Evolutionary conservation across 2,113 vertebrate genomes (phyloP), one percentile per base, ranked within the genome.

Genomic region (Ptychochromis oligacanthus): DNA sequence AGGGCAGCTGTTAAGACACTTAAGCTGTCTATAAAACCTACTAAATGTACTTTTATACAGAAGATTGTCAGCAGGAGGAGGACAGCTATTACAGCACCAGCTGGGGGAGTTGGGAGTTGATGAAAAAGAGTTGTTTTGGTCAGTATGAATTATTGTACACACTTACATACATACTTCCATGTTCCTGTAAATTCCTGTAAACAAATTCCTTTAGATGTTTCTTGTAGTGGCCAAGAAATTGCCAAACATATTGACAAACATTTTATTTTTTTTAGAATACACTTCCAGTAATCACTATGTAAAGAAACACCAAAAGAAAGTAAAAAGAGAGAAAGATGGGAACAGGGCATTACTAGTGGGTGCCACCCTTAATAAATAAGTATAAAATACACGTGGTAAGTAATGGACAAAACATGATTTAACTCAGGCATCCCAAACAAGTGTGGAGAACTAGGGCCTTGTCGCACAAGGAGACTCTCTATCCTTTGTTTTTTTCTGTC

Each of bases 1-100:
- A 90, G 56, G 81, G 61, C 86, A 77, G 83, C 89, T 81, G 78
- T 82, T 81, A 77, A 84, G 60, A 82, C 75, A 55, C 83, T 88
- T 84, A 72, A 79, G 60, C 60, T 59, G 56, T 14, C 31, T 9
- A 81, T 88, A 84, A 84, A 86, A 70, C 40, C 49, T 70, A 77
- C 3, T 80, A 57, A 79, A 82, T 79, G 78, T 70, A 67, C 56
- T 62, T 58, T 59, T 86, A 55, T 34, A 20, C 49, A 28, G 43
- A 70, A 10, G 10, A 81, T 20, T 61, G 70, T 20, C 80, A 59
- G 80, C 57, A 75, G 74, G 56, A 75, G 74, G 60, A 40, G 43
- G 56, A 54, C 34, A 54, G 79, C 77, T 84, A 77, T 40, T 15
- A 14, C 26, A 49, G 49, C n/a, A 34, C 26, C 43, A 75, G 57